Conservation (phyloP, 2,888 invertebrate genomes). For the Slavum lentiscoides region DNA sequence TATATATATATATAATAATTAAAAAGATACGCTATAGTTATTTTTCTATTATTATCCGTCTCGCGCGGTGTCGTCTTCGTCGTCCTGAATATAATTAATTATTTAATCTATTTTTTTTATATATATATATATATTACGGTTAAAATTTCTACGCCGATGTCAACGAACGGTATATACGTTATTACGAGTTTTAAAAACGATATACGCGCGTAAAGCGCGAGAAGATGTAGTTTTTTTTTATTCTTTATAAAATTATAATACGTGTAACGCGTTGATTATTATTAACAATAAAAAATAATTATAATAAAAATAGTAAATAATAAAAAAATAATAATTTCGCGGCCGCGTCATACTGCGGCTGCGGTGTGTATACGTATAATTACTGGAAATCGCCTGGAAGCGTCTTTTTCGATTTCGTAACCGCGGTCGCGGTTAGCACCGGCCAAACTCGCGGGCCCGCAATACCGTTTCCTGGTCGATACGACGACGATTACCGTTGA, state of each 20-base stretch:
- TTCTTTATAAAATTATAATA: neutral
- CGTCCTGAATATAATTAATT: conserved; percentile 8
- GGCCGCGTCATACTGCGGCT: too few relatives aligned
- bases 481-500: neutral
- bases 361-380: neutral
- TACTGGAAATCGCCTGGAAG: conserved; percentile 9
- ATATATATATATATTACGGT: conserved; percentile 8
- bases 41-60: conserved; percentile 16
- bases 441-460: too few relatives aligned
- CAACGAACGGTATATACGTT: too few relatives aligned
- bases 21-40: conserved; percentile 32
- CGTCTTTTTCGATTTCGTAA: conserved; percentile 27
- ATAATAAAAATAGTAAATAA: conserved; percentile 20
- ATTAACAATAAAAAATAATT: too few relatives aligned
- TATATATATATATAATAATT: conserved; percentile 35
- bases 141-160: neutral
- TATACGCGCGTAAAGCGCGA: neutral
- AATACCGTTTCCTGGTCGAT: conserved; percentile 28
- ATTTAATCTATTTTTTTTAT: neutral
- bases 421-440: too few relatives aligned
- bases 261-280: neutral
- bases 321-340: too few relatives aligned
- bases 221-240: neutral
- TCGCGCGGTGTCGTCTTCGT: conserved; percentile 20
- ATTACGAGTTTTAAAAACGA: neutral